These are phyloP conservation scores for Apodemia hepburni DNA, from an alignment of 2,888 invertebrate genomes.

Conservation along the genomic window DNA sequence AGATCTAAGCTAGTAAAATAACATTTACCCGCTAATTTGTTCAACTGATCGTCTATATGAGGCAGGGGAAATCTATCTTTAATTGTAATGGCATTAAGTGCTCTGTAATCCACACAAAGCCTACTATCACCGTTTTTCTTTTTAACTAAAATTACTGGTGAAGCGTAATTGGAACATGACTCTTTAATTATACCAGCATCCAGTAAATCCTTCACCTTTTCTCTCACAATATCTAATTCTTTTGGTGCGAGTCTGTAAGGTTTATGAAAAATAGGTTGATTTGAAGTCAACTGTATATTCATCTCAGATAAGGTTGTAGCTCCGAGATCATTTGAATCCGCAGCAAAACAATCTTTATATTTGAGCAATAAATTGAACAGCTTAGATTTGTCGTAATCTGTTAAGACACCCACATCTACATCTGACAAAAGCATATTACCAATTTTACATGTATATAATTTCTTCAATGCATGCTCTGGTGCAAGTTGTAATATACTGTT, in stretches of 20 bases:
- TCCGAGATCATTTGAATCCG: constrained; percentile 29
- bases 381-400: constrained; percentile 17
- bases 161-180: constrained; percentile 33
- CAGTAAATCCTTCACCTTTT: constrained; percentile 30
- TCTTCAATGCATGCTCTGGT: background rate
- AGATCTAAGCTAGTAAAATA: constrained; percentile 34
- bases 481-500: background rate
- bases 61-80: constrained; percentile 34
- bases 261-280: constrained; percentile 30
- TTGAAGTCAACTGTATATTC: constrained; percentile 21
- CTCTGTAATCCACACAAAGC: constrained; percentile 36
- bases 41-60: constrained; percentile 35
- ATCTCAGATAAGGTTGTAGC: constrained; percentile 33
- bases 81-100: constrained; percentile 32
- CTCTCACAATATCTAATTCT: constrained; percentile 29
- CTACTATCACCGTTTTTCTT: constrained; percentile 36
- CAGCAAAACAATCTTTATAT: constrained; percentile 30
- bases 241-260: constrained; percentile 30
- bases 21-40: constrained; percentile 31
- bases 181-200: constrained; percentile 35
- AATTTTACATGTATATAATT: background rate
- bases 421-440: background rate
- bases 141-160: constrained; percentile 33
- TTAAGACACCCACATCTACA: background rate
- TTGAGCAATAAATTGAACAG: constrained; percentile 25